Base-by-base conservation (phyloP, 2,888 invertebrate genomes). In the Catocala sponsa region DNA sequence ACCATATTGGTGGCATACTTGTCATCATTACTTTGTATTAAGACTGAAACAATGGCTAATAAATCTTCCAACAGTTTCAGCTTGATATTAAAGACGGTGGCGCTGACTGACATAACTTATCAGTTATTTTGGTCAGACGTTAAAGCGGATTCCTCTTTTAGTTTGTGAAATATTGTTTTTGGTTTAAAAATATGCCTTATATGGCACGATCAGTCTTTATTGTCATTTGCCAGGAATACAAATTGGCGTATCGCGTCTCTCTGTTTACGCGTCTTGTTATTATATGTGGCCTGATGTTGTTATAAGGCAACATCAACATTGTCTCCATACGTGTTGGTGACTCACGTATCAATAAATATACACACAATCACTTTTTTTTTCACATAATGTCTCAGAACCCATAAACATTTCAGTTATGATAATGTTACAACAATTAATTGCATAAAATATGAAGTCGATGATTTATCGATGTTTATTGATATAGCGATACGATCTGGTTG, bases 321-420 rank as follows among this genome's bases (percentile, higher is more conserved):
- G 78, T 81, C 77, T 77, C 78, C 74, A 81, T 84, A 83, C 77
- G 71, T 76, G 74, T 51, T 62, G 51, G 69, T 88, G 86, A 87
- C 59, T 88, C 86, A 88, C 70, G 55, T 70, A 72, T 65, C 65
- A 68, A 72, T 78, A 74, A 77, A 76, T 74, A 74, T 68, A 47
- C 52, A 46, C 48, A 42, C 33, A 65, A 61, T 63, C 0, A 46
- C 4, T 62, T 68, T 65, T 59, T 70, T 67, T 68, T 69, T 65
- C 59, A 49, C 60, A 55, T 72, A 56, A 47, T 46, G 53, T 49
- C 46, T 59, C 44, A 61, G 38, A 76, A 73, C 72, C 78, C 79
- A 83, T 83, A 81, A 82, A 83, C 85, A 81, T 85, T 86, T 84
- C 70, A 81, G 78, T 81, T 78, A 85, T 82, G 81, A 80, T 82